Percentiles rank a stretch among this genome's conserved stretches.
These are phyloP conservation scores for Euzophera pinguis DNA, from an alignment of 2,888 invertebrate genomes.

Conservation along the genomic window DNA sequence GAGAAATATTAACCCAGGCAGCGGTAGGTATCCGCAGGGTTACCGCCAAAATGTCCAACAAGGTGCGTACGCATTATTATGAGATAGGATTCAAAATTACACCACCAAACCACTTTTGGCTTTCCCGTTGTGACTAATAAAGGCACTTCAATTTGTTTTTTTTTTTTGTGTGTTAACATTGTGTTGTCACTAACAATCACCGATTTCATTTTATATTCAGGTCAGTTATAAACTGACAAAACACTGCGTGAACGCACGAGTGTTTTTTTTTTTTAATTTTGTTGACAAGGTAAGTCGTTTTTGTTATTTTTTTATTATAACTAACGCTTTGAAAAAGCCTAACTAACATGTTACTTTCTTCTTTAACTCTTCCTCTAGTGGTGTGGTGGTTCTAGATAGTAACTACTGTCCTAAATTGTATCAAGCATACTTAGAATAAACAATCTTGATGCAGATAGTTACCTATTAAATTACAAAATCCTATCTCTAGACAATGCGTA, in stretches of 20 bases:
- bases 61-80: constrained; percentile 66
- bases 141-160: constrained; percentile 67
- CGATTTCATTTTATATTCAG: constrained; percentile 13
- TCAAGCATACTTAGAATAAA: constrained; percentile 25
- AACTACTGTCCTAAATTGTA: constrained; percentile 37
- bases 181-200: constrained; percentile 57
- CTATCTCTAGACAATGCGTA: constrained; percentile 67
- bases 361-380: constrained; percentile 42
- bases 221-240: constrained; percentile 1
- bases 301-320: constrained; percentile 31
- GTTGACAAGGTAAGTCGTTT: constrained; percentile 58
- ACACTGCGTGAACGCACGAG: constrained; percentile 29
- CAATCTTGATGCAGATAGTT: constrained; percentile 38
- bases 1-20: constrained; percentile 65
- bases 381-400: constrained; percentile 64
- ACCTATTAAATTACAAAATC: constrained; percentile 42
- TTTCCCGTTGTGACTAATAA: constrained; percentile 64
- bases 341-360: constrained; percentile 40
- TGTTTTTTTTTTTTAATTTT: constrained; percentile 26
- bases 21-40: constrained; percentile 69
- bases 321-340: constrained; percentile 53
- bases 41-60: constrained; percentile 72
- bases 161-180: constrained; percentile 36
- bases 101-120: constrained; percentile 63
- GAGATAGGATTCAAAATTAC: constrained; percentile 59